Conservation (phyloP, 92 coral and sea anemone genomes). For the Palythoa grandiflora region DNA sequence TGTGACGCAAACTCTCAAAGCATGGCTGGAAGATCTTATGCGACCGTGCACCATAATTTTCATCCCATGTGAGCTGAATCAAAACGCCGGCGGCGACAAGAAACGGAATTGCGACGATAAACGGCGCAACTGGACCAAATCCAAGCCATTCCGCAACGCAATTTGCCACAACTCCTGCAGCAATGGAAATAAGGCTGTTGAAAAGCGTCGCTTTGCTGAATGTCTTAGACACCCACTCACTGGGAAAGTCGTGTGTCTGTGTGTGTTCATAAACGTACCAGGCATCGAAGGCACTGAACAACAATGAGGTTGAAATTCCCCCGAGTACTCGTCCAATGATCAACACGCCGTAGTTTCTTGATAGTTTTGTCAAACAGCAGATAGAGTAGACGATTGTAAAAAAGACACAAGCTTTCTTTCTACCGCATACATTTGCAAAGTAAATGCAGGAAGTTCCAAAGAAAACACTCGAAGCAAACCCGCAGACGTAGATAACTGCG, state of each 20-base stretch:
- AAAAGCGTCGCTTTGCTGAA: slow-evolving; percentile 93
- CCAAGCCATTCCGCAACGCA: slow-evolving; percentile 89
- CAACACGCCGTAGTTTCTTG: slow-evolving; percentile 87
- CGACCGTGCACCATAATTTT: slow-evolving; percentile 93
- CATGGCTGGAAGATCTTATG: slow-evolving; percentile 83
- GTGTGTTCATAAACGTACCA: slow-evolving; percentile 98
- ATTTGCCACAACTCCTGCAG: slow-evolving; percentile 89
- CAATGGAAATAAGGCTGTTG: slow-evolving; percentile 91
- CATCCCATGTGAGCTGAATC: slow-evolving; percentile 92
- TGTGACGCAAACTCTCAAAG: slow-evolving; percentile 91
- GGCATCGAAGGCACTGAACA: slow-evolving; percentile 95
- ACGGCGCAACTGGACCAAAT: slow-evolving; percentile 98
- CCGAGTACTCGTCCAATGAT: slow-evolving; percentile 92
- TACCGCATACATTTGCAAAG: slow-evolving; percentile 88
- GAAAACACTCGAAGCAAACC: slow-evolving; percentile 94
- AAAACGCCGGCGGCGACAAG: slow-evolving; percentile 78
- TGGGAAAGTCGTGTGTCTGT: slow-evolving; percentile 92
- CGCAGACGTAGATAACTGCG: slow-evolving; percentile 94
- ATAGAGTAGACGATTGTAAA: slow-evolving; percentile 91
- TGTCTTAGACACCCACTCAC: slow-evolving; percentile 93
- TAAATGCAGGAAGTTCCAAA: slow-evolving; percentile 94
- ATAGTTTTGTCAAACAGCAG: slow-evolving; percentile 91
- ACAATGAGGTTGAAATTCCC: slow-evolving; percentile 92
- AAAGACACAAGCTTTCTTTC: slow-evolving; percentile 93
- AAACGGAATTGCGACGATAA: slow-evolving; percentile 94